Conservation (phyloP, 1,140 invertebrate species). For the Phthorimaea operculella region DNA sequence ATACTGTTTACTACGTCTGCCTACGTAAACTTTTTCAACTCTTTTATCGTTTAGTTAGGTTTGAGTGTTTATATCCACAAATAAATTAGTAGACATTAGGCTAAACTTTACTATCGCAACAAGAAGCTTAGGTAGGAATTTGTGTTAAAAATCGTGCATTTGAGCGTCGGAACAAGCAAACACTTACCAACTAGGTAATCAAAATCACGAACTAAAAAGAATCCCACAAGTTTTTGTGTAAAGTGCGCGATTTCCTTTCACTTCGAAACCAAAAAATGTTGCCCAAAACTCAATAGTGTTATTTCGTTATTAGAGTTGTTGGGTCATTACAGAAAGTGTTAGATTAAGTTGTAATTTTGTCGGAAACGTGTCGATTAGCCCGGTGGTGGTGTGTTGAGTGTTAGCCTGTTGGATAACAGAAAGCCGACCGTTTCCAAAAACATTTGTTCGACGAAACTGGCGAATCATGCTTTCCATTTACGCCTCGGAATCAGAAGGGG, state of each 20-base stretch:
- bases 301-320: constrained; percentile 16
- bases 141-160: no score
- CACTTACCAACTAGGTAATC: not conserved
- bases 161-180: no score
- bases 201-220: not conserved
- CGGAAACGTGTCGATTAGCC: constrained; percentile 57
- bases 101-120: no score
- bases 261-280: constrained; percentile 27
- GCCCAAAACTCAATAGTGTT: constrained; percentile 6
- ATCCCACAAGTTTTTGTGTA: not conserved
- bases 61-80: no score
- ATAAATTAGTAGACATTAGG: no score
- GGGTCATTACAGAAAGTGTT: constrained; percentile 54
- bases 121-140: no score
- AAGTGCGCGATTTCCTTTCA: constrained; percentile 34
- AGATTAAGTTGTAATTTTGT: constrained; percentile 55
- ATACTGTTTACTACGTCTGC: no score
- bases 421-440: constrained; percentile 47
- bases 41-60: no score
- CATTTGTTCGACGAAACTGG: constrained; percentile 53
- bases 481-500: constrained; percentile 19
- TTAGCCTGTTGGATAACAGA: constrained; percentile 41
- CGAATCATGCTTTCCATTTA: constrained; percentile 61
- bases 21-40: no score
- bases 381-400: constrained; percentile 15